Base-by-base conservation (phyloP, 1,140 invertebrate species). In the Lepidurus apus region DNA sequence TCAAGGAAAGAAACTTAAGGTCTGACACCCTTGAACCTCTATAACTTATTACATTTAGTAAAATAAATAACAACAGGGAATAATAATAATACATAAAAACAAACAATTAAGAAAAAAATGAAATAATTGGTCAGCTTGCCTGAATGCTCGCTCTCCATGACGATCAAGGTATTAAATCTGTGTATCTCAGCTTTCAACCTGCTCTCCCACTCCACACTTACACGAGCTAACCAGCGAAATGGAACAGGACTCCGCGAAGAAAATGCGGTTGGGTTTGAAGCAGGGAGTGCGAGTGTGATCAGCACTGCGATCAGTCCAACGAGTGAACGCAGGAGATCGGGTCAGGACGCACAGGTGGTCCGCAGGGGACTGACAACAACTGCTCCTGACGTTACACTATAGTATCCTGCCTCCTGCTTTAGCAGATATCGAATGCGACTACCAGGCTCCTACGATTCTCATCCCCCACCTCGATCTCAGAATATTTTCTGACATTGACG, bases 321-420 rank as follows among this genome's bases (percentile, higher is more conserved):
- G 21, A 65, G 53, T 21, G 8, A 65, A 65, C 53, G 53, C 53
- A 65, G 53, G 53, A 65, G 53, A 65, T 65, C 53, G 53, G 53
- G 53, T 65, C 53, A 65, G 53, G 53, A 65, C 53, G 53, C 53
- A 65, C 53, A 65, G 53, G 53, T 65, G 53, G 53, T 65, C 53
- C 13, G 21, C 53, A 21, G n/a, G 53, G 21, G 53, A 65, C 53
- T 65, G 53, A 65, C 53, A 65, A 65, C 53, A 65, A 65, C 53
- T 65, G 53, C 53, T 65, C 17, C 53, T 65, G 53, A 65, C 53
- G 53, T 65, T 65, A 65, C 21, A 65, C 53, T 65, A n/a, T 21
- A 65, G 53, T 65, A 65, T 65, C 53, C 21, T 65, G 53, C 53
- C 53, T 9, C 13, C 53, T 65, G 13, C 21, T 65, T n/a, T 65